These are phyloP conservation scores for Syrista parreyssii DNA, from an alignment of 2,888 invertebrate species.

Conservation along the genomic window DNA sequence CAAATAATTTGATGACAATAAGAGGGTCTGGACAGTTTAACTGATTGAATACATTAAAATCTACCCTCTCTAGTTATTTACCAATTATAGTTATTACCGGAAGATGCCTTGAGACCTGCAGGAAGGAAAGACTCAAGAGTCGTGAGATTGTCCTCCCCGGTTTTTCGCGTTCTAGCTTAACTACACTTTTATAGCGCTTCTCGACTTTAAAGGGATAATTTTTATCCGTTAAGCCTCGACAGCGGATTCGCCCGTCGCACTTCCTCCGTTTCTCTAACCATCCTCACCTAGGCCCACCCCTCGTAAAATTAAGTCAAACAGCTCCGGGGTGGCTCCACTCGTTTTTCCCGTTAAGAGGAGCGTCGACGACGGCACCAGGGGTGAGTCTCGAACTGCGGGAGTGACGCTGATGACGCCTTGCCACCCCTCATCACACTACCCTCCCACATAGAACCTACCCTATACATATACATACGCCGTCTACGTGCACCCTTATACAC, in stretches of 20 bases:
- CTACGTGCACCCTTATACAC: neutral
- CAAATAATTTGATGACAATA: neutral
- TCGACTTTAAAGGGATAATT: constrained; percentile 59
- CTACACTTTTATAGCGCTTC: constrained; percentile 57
- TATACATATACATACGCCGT: neutral
- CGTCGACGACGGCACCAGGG: constrained; percentile 24
- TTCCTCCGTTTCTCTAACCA: constrained; percentile 14
- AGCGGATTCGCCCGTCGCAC: constrained; percentile 29
- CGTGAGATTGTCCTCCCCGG: constrained; percentile 7
- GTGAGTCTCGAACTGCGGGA: constrained; percentile 16
- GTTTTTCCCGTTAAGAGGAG: constrained; percentile 46
- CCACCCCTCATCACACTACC: neutral
- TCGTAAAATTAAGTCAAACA: constrained; percentile 64
- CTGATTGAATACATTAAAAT: neutral
- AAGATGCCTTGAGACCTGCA: constrained; percentile 23
- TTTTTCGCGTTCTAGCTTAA: constrained; percentile 41
- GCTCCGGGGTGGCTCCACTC: constrained; percentile 49
- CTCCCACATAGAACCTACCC: neutral
- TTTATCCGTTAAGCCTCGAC: constrained; percentile 48
- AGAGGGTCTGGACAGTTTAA: neutral
- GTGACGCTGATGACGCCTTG: constrained; percentile 21
- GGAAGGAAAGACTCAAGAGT: constrained; percentile 19
- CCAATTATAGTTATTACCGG: constrained; percentile 49
- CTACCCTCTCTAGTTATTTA: constrained; percentile 36
- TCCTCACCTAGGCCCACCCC: constrained; percentile 32